Percentiles rank a stretch among this genome's conserved stretches.
phyloP scores from a whole-genome alignment of 2,888 invertebrate species.

The Ethmia dodecea region DNA sequence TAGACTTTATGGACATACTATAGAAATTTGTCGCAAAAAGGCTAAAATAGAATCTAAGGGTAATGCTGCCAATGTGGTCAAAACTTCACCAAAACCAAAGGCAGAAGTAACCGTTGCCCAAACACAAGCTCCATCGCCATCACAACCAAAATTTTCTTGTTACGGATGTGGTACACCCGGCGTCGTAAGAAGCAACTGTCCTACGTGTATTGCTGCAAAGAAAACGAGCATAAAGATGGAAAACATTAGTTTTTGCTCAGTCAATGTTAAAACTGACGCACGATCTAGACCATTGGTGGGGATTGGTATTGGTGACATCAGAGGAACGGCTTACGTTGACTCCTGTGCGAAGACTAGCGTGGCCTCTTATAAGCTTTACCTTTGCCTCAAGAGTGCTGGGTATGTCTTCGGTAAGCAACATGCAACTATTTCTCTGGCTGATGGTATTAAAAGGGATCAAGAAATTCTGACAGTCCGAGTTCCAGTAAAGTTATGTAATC shows the following conservation, averaged over 20 bases:
- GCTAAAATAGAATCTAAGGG: not conserved
- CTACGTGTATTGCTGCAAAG: slow-evolving; percentile 1
- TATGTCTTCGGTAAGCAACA: slow-evolving; percentile 2
- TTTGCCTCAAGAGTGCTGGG: slow-evolving; percentile 4
- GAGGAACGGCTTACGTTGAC: slow-evolving; percentile 12
- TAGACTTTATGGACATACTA: slow-evolving; percentile 6
- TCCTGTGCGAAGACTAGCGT: slow-evolving; percentile 16
- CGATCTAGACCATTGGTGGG: slow-evolving; percentile 12
- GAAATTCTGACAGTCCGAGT: not conserved
- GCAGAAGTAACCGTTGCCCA: slow-evolving; percentile 2
- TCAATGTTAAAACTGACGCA: slow-evolving; percentile 7
- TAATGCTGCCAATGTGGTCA: no score
- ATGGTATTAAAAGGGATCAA: slow-evolving; percentile 1
- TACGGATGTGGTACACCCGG: slow-evolving; percentile 18
- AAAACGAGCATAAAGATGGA: not conserved
- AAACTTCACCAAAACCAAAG: not conserved
- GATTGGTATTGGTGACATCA: slow-evolving; percentile 3
- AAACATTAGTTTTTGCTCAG: slow-evolving; percentile 10
- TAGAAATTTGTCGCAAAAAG: slow-evolving; percentile 10
- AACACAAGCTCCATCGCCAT: slow-evolving; percentile 9
- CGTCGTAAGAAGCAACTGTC: slow-evolving; percentile 8
- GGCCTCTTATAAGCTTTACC: slow-evolving; percentile 13
- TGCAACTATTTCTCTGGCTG: slow-evolving; percentile 2
- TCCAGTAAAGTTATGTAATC: not conserved
- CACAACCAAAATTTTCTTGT: slow-evolving; percentile 8